Percentiles rank a stretch among this genome's conserved stretches.
These are phyloP conservation scores for Megaceryle maxima DNA, from an alignment of 2,113 vertebrate species.

Conservation along the genomic window DNA sequence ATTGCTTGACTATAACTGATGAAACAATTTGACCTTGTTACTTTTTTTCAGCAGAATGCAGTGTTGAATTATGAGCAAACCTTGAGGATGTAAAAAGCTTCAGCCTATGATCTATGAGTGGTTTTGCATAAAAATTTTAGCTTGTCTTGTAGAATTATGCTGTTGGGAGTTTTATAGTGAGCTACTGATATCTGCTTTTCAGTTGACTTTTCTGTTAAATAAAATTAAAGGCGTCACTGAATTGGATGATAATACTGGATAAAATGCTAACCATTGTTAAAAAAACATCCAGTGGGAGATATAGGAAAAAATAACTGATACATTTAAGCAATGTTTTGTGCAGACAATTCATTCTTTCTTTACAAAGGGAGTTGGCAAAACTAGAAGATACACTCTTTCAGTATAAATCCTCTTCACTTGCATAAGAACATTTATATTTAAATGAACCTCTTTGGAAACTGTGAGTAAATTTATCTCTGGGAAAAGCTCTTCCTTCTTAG, in stretches of 20 bases:
- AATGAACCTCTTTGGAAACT: neutral
- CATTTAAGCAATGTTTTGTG: neutral
- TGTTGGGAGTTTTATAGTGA: neutral
- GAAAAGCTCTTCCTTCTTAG: neutral
- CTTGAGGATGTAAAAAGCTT: neutral
- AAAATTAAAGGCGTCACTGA: neutral
- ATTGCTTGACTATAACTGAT: neutral
- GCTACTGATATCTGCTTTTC: neutral
- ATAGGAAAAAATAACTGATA: neutral
- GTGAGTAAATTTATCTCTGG: neutral
- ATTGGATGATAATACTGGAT: neutral
- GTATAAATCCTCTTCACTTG: neutral
- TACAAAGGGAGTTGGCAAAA: neutral
- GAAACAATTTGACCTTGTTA: neutral
- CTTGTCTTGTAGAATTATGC: neutral
- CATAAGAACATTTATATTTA: neutral
- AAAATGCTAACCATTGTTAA: neutral
- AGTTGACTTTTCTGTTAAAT: neutral
- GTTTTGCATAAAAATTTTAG: neutral
- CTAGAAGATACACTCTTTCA: neutral
- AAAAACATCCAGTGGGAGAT: neutral
- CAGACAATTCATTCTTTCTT: neutral
- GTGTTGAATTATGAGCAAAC: neutral
- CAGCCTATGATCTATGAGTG: neutral
- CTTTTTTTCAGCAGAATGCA: neutral